Conservation (phyloP, 2,797 vertebrate genomes). For the Bufotes viridis region DNA sequence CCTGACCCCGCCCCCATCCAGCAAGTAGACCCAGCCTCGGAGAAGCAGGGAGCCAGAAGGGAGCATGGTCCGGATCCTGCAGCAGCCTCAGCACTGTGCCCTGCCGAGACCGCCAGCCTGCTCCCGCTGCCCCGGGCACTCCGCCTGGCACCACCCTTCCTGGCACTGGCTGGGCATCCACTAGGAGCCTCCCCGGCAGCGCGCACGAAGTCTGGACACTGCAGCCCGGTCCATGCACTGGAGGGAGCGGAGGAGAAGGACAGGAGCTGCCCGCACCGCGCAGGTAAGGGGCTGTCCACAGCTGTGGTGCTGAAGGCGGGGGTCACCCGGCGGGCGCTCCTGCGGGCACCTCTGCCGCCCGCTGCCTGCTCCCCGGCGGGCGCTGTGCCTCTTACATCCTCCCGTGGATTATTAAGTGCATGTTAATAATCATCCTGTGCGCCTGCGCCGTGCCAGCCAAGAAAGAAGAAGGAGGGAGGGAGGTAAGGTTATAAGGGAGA, state of each 20-base stretch:
- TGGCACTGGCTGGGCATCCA: conserved; percentile 7
- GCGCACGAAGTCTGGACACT: background rate
- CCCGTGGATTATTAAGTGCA: conserved; percentile 57
- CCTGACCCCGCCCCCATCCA: conserved; percentile 54
- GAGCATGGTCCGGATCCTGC: conserved; percentile 60
- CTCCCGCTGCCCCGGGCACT: conserved; percentile 12
- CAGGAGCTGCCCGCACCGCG: background rate
- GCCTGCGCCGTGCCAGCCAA: conserved; percentile 36
- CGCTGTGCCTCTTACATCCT: conserved; percentile 28
- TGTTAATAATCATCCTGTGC: conserved; percentile 46
- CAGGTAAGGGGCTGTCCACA: conserved; percentile 37
- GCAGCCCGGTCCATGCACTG: background rate
- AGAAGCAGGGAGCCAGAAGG: conserved; percentile 58
- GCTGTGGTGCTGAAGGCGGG: background rate
- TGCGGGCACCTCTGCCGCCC: background rate
- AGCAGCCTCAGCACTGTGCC: conserved; percentile 21
- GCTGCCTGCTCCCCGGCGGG: background rate
- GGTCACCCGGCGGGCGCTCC: background rate
- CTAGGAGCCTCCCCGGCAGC: background rate
- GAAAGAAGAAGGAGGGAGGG: conserved; percentile 14
- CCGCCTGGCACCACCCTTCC: background rate
- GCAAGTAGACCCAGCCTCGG: conserved; percentile 42
- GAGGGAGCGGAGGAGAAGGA: background rate
- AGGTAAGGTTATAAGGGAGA: conserved; percentile 41
- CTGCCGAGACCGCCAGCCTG: background rate